Percentiles rank a stretch among this genome's conserved stretches.
These are phyloP conservation scores for Pecten maximus DNA, from an alignment of 2,888 invertebrate species.

Conservation along the genomic window DNA sequence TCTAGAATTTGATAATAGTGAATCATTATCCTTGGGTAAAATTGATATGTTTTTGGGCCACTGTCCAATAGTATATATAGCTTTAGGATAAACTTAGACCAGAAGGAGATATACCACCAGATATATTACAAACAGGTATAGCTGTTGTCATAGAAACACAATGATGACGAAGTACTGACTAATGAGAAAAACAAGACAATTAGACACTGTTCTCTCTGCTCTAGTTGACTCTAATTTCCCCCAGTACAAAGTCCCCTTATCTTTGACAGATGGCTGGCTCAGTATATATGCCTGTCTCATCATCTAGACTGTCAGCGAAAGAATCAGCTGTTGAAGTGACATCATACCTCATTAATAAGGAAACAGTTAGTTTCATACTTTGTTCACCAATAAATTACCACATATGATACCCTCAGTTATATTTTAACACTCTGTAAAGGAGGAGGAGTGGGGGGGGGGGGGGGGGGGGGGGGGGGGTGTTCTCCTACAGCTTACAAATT, in stretches of 20 bases:
- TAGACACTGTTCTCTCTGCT: neutral
- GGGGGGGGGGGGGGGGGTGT: no score
- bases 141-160: slow-evolving; percentile 1
- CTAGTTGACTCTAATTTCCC: slow-evolving; percentile 25
- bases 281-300: neutral
- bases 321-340: neutral
- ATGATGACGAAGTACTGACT: neutral
- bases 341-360: no score
- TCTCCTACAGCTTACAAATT: no score
- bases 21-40: neutral
- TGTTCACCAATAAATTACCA: no score
- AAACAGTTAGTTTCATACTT: no score
- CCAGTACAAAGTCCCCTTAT: neutral
- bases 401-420: no score
- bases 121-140: neutral
- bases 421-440: no score
- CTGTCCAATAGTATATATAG: neutral
- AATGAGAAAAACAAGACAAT: neutral
- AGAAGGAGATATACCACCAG: neutral
- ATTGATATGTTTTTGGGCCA: neutral
- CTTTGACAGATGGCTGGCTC: neutral
- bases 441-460: no score
- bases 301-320: neutral
- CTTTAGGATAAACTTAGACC: neutral
- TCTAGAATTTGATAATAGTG: neutral